Evolutionary conservation across 2,888 invertebrate species (phyloP).

Genomic region (Tetragonula carbonaria): DNA sequence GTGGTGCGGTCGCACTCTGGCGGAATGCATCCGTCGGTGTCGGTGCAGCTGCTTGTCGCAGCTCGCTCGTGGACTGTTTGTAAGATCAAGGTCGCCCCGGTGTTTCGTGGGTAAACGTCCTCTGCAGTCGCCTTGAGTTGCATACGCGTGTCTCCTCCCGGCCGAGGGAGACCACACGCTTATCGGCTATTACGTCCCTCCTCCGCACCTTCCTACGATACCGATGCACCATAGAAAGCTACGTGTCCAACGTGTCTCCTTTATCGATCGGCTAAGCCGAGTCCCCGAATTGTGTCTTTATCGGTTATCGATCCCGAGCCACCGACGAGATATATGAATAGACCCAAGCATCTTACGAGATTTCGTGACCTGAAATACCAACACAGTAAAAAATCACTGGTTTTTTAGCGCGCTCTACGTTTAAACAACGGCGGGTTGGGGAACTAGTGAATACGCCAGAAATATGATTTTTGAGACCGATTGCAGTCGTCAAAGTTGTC

Average conservation of each 20-base stretch:
- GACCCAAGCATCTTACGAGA: too few species aligned
- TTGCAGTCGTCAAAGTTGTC: too few species aligned
- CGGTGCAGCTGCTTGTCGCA: constrained; percentile 61
- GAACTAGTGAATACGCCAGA: too few species aligned
- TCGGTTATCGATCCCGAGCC: constrained; percentile 32
- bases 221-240: constrained; percentile 42
- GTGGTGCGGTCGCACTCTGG: constrained; percentile 52
- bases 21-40: constrained; percentile 50
- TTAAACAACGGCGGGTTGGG: too few species aligned
- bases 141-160: neutral
- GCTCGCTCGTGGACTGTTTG: constrained; percentile 72
- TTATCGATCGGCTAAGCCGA: constrained; percentile 30
- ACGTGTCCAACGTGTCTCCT: constrained; percentile 34
- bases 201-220: constrained; percentile 46
- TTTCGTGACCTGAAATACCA: too few species aligned
- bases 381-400: too few species aligned
- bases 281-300: neutral
- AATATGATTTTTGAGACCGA: too few species aligned
- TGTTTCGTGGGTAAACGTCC: constrained; percentile 77
- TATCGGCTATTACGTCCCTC: constrained; percentile 65
- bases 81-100: constrained; percentile 77
- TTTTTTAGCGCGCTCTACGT: too few species aligned
- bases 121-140: constrained; percentile 70
- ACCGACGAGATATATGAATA: too few species aligned
- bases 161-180: constrained; percentile 43